A percentile compares a stretch with the other conserved stretches of the same genome.
phyloP scores from a whole-genome alignment of 2,797 vertebrate species.

The Sebastes flavidus region DNA sequence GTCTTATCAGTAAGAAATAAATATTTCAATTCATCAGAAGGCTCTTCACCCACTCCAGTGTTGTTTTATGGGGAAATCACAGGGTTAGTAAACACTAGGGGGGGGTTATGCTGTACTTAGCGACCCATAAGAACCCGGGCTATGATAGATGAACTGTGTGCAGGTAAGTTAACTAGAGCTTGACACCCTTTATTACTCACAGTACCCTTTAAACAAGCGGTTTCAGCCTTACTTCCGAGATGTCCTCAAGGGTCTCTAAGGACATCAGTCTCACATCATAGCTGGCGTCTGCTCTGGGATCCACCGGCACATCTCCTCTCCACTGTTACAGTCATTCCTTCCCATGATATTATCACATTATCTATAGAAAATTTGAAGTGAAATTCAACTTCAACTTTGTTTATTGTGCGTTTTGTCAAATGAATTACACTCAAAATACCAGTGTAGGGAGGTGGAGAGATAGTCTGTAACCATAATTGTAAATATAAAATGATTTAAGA shows the following conservation, averaged over 20 bases:
- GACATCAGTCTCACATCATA: too few relatives aligned
- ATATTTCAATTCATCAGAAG: constrained; percentile 46
- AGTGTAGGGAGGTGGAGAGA: too few relatives aligned
- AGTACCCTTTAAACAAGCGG: neutral
- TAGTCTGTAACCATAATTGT: too few relatives aligned
- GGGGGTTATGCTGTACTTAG: neutral
- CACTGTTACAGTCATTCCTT: too few relatives aligned
- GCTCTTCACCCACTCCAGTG: neutral
- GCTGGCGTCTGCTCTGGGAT: too few relatives aligned
- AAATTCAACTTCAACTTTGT: too few relatives aligned
- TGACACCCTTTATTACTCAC: neutral
- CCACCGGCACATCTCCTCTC: too few relatives aligned
- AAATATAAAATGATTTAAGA: too few relatives aligned
- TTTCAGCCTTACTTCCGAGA: neutral
- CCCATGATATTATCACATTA: too few relatives aligned
- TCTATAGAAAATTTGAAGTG: too few relatives aligned
- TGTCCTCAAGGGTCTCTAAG: neutral
- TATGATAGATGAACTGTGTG: neutral
- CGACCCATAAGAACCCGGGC: neutral
- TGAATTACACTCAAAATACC: too few relatives aligned
- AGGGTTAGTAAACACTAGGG: neutral
- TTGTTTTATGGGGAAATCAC: constrained; percentile 3
- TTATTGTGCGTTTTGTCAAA: too few relatives aligned
- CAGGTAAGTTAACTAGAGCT: neutral
- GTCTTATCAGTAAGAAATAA: constrained; percentile 67